phyloP scores from a whole-genome alignment of 2,113 vertebrate genomes.

The Sorex araneus region DNA sequence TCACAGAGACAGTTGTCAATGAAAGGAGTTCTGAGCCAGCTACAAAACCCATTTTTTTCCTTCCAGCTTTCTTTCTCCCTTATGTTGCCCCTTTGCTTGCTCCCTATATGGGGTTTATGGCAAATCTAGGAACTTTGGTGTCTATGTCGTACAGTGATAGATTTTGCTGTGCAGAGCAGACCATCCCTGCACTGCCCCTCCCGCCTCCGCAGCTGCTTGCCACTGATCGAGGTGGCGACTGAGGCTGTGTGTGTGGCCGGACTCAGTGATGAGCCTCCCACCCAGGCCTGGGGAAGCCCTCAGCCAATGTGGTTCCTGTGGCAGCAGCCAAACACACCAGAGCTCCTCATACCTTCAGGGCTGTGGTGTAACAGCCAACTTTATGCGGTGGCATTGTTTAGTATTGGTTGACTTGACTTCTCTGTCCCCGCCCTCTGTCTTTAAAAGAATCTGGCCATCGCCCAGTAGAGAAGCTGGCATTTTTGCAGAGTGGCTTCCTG shows the following conservation, averaged over 20 bases:
- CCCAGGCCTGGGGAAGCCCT: conserved; percentile 81
- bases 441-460: conserved; percentile 80
- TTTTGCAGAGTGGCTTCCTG: conserved; percentile 78
- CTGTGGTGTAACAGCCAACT: conserved; percentile 78
- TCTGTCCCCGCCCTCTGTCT: conserved; percentile 85
- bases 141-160: conserved; percentile 85
- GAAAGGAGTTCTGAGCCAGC: conserved; percentile 9
- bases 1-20: conserved; percentile 70
- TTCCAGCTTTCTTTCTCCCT: conserved; percentile 8
- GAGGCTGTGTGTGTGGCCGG: conserved; percentile 83
- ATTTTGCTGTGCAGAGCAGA: conserved; percentile 81
- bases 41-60: conserved; percentile 25
- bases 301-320: conserved; percentile 85
- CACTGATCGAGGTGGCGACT: conserved; percentile 82
- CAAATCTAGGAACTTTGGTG: conserved; percentile 76
- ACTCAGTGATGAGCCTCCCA: conserved; percentile 77
- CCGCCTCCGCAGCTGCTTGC: conserved; percentile 78
- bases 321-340: conserved; percentile 82
- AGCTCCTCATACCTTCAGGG: conserved; percentile 78
- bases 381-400: conserved; percentile 85
- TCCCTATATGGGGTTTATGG: conserved; percentile 63
- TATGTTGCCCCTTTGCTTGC: conserved; percentile 60
- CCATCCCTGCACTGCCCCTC: conserved; percentile 68
- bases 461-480: conserved; percentile 45
- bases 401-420: conserved; percentile 81